Conservation (phyloP, 2,113 vertebrate species). For the Phodopus roborovskii region DNA sequence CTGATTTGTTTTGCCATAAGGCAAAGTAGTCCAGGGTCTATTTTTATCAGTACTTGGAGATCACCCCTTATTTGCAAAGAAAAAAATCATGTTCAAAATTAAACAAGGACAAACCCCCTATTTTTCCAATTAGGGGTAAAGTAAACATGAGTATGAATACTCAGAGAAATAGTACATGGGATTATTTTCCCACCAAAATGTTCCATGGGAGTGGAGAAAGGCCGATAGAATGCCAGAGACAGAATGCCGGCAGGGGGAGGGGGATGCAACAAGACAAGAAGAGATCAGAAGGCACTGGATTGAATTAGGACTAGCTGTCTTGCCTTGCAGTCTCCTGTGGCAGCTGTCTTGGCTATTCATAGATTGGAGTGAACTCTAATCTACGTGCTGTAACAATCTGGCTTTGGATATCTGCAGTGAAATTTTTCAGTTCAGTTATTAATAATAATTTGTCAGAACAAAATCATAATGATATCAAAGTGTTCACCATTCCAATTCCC, state of each 20-base stretch:
- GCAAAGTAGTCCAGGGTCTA: conserved; percentile 46
- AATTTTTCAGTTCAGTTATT: conserved; percentile 63
- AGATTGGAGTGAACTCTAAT: not conserved
- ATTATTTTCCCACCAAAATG: conserved; percentile 51
- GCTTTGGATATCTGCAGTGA: conserved; percentile 30
- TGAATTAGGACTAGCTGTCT: not conserved
- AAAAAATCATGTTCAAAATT: conserved; percentile 48
- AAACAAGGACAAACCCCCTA: conserved; percentile 27
- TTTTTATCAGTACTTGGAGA: conserved; percentile 49
- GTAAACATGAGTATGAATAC: conserved; percentile 54
- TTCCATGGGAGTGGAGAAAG: not conserved
- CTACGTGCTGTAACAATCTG: not conserved
- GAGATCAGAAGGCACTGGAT: conserved; percentile 18
- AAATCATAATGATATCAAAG: conserved; percentile 67
- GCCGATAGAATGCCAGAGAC: not conserved
- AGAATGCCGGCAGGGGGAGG: not conserved
- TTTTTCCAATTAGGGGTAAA: conserved; percentile 59
- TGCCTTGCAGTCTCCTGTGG: not conserved
- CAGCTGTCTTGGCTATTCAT: not conserved
- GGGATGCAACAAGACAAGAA: not conserved
- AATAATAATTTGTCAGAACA: conserved; percentile 65
- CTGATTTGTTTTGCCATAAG: conserved; percentile 52
- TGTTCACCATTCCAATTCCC: conserved; percentile 34
- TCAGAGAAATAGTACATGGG: conserved; percentile 12
- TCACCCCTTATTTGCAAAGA: not conserved